These are phyloP conservation scores for Megaleporinus macrocephalus DNA, from an alignment of 2,113 vertebrate species.

Conservation along the genomic window DNA sequence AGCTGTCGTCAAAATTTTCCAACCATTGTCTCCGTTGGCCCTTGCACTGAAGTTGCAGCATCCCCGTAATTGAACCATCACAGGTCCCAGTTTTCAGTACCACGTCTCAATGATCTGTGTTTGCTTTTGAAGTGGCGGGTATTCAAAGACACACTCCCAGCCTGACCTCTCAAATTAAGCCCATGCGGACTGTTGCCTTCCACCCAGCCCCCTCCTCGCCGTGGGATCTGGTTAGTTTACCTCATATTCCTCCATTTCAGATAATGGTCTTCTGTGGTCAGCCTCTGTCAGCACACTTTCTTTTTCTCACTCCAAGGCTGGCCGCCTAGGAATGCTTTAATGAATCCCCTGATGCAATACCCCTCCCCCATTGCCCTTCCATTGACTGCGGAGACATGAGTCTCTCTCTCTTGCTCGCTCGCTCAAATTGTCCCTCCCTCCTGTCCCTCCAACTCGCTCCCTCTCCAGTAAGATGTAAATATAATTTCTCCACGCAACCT, in stretches of 20 bases:
- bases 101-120: slow-evolving; percentile 4
- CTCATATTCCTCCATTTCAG: slow-evolving; percentile 39
- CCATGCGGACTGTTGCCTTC: slow-evolving; percentile 9
- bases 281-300: slow-evolving; percentile 30
- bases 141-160: slow-evolving; percentile 32
- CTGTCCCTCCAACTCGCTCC: neutral
- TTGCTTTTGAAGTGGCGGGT: slow-evolving; percentile 25
- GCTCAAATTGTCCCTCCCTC: neutral
- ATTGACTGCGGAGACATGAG: slow-evolving; percentile 15
- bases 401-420: neutral
- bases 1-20: neutral
- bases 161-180: slow-evolving; percentile 36
- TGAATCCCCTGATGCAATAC: slow-evolving; percentile 38
- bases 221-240: slow-evolving; percentile 29
- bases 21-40: neutral
- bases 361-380: slow-evolving; percentile 21
- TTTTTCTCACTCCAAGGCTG: slow-evolving; percentile 9
- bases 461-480: slow-evolving; percentile 45
- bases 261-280: slow-evolving; percentile 47
- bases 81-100: neutral
- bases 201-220: slow-evolving; percentile 4
- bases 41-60: neutral
- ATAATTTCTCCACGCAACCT: slow-evolving; percentile 16
- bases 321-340: slow-evolving; percentile 37
- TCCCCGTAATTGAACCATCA: neutral